A percentile compares a stretch with the other conserved stretches of the same genome.
phyloP scores from a whole-genome alignment of 2,113 vertebrate species.

The Solenodon paradoxus region DNA sequence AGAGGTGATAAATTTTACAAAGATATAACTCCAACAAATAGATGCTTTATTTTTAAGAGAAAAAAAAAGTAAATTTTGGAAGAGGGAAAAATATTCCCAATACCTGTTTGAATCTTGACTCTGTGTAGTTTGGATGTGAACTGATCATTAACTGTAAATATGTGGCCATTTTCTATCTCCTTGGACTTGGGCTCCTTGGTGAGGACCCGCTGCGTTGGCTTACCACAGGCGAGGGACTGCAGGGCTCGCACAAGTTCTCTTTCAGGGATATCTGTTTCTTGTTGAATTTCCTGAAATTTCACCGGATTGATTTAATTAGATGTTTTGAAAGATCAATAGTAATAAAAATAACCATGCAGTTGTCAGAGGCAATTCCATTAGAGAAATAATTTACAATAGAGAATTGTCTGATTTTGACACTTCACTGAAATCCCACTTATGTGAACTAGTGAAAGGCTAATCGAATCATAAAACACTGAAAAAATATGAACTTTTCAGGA shows the following conservation, averaged over 20 bases:
- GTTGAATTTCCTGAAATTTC: conserved; percentile 93
- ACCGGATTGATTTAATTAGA: conserved; percentile 60
- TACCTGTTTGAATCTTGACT: conserved; percentile 99
- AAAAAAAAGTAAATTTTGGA: not conserved
- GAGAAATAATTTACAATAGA: conserved; percentile 32
- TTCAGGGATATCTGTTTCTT: conserved; percentile 98
- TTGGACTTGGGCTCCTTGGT: conserved; percentile 98
- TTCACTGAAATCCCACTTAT: conserved; percentile 39
- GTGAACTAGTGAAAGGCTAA: not conserved
- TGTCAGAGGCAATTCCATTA: conserved; percentile 1
- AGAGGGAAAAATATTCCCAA: conserved; percentile 25
- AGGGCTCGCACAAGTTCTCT: conserved; percentile 95
- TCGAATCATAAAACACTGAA: not conserved
- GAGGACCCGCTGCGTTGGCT: conserved; percentile 96
- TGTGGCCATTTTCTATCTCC: conserved; percentile 96
- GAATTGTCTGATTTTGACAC: not conserved
- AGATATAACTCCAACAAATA: conserved; percentile 22
- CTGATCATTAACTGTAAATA: conserved; percentile 99
- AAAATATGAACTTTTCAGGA: not conserved
- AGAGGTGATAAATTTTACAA: not conserved
- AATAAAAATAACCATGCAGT: conserved; percentile 29
- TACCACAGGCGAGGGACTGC: conserved; percentile 97
- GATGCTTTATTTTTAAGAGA: not conserved
- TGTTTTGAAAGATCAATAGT: conserved; percentile 29
- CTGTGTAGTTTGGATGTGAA: conserved; percentile 98